Evolutionary conservation across 2,888 invertebrate genomes (phyloP).

Genomic region (Lithosia quadra): DNA sequence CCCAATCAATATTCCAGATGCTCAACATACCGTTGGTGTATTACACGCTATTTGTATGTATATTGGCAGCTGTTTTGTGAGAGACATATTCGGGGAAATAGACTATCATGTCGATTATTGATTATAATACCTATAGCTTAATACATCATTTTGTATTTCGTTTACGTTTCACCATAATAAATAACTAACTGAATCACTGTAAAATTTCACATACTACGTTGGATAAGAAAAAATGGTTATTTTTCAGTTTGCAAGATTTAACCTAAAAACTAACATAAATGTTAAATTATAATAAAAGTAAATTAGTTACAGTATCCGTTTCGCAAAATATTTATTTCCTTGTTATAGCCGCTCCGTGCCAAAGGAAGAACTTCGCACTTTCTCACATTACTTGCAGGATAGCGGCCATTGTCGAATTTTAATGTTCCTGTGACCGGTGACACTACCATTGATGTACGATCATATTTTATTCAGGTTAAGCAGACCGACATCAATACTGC

Average conservation of each 20-base stretch:
- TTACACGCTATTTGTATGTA: conserved; percentile 8
- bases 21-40: conserved; percentile 14
- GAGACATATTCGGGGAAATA: background rate
- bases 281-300: background rate
- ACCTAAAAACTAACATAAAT: background rate
- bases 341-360: background rate
- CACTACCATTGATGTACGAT: conserved; percentile 54
- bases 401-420: conserved; percentile 39
- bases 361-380: conserved; percentile 25
- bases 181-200: too few species aligned
- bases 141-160: background rate
- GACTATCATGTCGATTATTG: background rate
- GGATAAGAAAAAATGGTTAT: too few species aligned
- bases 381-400: conserved; percentile 26
- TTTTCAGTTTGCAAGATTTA: too few species aligned
- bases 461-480: conserved; percentile 58
- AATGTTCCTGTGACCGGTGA: conserved; percentile 54
- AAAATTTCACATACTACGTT: too few species aligned
- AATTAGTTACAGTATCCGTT: background rate
- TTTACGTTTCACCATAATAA: background rate
- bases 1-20: conserved; percentile 20
- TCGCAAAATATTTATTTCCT: background rate
- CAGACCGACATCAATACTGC: conserved; percentile 46
- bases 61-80: conserved; percentile 3
- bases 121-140: background rate